Percentiles rank a stretch among this genome's conserved stretches.
Evolutionary conservation across 2,797 vertebrate species (phyloP).

Genomic region (Ctenosaura bakeri): DNA sequence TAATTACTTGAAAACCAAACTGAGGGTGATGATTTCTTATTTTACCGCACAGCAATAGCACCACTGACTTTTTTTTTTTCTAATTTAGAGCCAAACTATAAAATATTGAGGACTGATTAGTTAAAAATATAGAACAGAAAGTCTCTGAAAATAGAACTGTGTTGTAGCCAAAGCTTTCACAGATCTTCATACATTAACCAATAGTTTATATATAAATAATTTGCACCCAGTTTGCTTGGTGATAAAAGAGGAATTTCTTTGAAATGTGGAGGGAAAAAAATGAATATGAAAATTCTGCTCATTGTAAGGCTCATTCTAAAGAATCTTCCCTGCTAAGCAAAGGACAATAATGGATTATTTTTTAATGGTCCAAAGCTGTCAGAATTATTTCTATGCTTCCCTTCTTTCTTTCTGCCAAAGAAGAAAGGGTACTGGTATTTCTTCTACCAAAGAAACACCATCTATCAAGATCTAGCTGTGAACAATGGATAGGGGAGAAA

Average conservation of each 20-base stretch:
- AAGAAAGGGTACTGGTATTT: neutral
- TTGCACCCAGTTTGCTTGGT: constrained; percentile 63
- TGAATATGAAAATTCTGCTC: constrained; percentile 58
- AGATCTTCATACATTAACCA: constrained; percentile 73
- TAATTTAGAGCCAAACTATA: constrained; percentile 34
- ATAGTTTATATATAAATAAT: constrained; percentile 76
- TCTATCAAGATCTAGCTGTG: neutral
- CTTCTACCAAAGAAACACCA: neutral
- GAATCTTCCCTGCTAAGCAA: constrained; percentile 53
- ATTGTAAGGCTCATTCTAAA: constrained; percentile 52
- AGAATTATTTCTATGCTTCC: constrained; percentile 23
- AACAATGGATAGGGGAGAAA: neutral
- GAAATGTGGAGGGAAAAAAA: constrained; percentile 64
- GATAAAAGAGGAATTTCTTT: constrained; percentile 72
- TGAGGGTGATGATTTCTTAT: fast-evolving
- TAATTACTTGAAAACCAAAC: neutral
- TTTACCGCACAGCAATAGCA: neutral
- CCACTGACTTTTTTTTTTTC: constrained; percentile 34
- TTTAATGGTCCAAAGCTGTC: constrained; percentile 54
- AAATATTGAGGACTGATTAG: constrained; percentile 64
- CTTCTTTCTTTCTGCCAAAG: neutral
- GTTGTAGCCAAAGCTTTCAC: constrained; percentile 51
- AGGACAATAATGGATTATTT: constrained; percentile 56
- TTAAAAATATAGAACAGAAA: constrained; percentile 51
- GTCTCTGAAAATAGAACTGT: constrained; percentile 66